phyloP scores from a whole-genome alignment of 2,797 vertebrate genomes.

The Scyliorhinus canicula region DNA sequence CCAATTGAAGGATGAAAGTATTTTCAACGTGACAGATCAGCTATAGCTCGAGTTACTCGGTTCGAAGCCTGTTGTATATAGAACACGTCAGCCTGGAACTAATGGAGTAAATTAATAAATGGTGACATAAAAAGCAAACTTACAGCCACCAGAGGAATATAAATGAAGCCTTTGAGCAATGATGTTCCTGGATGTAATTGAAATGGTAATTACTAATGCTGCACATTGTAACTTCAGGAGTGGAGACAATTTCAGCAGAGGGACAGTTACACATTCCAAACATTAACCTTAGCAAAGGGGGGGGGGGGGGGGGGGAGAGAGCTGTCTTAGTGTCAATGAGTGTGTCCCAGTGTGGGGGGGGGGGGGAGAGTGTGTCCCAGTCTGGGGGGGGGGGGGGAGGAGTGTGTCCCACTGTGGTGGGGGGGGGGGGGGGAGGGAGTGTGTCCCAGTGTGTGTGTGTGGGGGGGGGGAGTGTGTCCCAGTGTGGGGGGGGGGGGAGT shows the following conservation, averaged over 20 bases:
- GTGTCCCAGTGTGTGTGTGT: too few species aligned
- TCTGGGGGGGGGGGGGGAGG: too few species aligned
- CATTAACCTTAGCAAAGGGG: too few species aligned
- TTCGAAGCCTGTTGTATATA: too few species aligned
- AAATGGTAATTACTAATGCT: neutral
- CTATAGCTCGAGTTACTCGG: neutral
- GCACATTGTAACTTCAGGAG: neutral
- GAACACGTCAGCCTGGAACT: neutral
- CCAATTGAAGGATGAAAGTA: neutral
- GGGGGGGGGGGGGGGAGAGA: too few species aligned
- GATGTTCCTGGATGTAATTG: neutral
- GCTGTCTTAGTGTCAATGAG: neutral
- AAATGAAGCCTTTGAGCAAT: neutral
- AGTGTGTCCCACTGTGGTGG: too few species aligned
- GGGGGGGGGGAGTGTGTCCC: too few species aligned
- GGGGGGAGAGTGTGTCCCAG: too few species aligned
- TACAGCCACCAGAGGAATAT: neutral
- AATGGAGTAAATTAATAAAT: neutral
- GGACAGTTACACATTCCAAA: too few species aligned
- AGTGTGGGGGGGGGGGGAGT: too few species aligned
- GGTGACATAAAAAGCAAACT: neutral
- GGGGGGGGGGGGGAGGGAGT: too few species aligned
- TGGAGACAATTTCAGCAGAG: neutral
- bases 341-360: neutral
- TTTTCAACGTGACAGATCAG: neutral